Conservation (phyloP, 1,140 invertebrate species). For the Drosophila pectinifera region DNA sequence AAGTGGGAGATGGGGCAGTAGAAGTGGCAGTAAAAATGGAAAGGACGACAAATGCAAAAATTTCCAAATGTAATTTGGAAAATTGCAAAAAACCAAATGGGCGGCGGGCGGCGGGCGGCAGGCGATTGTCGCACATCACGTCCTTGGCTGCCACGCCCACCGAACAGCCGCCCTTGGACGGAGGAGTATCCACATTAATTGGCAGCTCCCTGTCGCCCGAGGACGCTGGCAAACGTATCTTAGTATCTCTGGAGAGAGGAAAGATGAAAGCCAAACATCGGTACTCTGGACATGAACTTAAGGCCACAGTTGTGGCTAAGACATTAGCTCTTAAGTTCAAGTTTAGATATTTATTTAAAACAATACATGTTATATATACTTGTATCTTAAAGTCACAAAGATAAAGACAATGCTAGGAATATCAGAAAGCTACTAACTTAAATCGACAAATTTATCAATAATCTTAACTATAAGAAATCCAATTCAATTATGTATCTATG, state of each 20-base stretch:
- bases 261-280: slow-evolving; percentile 32
- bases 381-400: too few species aligned
- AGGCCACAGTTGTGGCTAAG: background rate
- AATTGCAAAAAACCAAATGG: slow-evolving; percentile 56
- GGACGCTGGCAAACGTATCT: slow-evolving; percentile 5
- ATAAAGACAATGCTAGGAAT: too few species aligned
- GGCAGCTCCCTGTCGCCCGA: slow-evolving; percentile 45
- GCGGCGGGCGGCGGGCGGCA: background rate
- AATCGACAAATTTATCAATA: too few species aligned
- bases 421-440: too few species aligned
- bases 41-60: slow-evolving; percentile 61
- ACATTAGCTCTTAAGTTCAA: too few species aligned
- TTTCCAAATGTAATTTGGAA: slow-evolving; percentile 75
- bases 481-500: too few species aligned
- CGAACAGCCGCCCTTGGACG: slow-evolving; percentile 7
- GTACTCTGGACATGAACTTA: slow-evolving; percentile 11
- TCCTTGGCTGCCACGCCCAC: slow-evolving; percentile 21
- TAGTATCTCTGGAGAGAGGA: slow-evolving; percentile 2
- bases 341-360: too few species aligned
- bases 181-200: slow-evolving; percentile 59
- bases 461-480: too few species aligned
- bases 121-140: slow-evolving; percentile 40
- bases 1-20: background rate
- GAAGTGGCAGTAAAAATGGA: slow-evolving; percentile 22
- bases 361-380: too few species aligned